Conservation (phyloP, 2,888 invertebrate species). For the Cataglyphis cursor region DNA sequence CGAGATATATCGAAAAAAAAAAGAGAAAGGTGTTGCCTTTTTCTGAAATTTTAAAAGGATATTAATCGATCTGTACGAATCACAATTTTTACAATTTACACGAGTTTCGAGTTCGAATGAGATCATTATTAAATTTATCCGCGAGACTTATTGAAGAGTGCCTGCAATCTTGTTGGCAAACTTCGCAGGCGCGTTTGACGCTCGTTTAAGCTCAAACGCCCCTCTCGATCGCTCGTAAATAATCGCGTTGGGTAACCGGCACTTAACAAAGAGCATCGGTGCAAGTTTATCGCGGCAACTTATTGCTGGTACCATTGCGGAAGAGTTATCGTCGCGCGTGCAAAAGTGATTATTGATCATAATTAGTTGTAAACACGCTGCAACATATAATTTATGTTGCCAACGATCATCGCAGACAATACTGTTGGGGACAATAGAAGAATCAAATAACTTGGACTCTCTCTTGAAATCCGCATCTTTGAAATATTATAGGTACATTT, state of each 20-base stretch:
- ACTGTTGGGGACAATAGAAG: background rate
- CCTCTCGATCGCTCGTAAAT: conserved; percentile 52
- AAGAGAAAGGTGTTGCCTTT: background rate
- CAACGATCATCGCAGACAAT: background rate
- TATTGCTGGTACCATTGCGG: conserved; percentile 35
- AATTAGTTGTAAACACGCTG: background rate
- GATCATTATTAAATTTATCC: conserved; percentile 45
- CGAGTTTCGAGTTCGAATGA: conserved; percentile 7
- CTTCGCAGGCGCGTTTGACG: conserved; percentile 49
- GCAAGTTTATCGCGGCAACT: conserved; percentile 35
- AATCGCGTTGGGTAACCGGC: conserved; percentile 42
- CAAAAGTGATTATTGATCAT: conserved; percentile 38
- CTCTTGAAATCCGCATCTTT: conserved; percentile 18
- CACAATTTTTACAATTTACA: background rate
- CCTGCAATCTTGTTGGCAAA: conserved; percentile 43
- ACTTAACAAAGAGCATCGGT: conserved; percentile 42
- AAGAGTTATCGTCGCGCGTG: conserved; percentile 28
- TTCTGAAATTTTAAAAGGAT: background rate
- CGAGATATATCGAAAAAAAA: background rate
- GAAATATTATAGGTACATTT: background rate
- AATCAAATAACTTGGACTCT: conserved; percentile 8
- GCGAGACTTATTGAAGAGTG: conserved; percentile 44
- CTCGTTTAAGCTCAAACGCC: conserved; percentile 47
- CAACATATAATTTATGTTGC: conserved; percentile 5
- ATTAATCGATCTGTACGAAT: background rate